These are phyloP conservation scores for Drosophila buzzatii DNA, from an alignment of 2,888 invertebrate species.

Conservation along the genomic window DNA sequence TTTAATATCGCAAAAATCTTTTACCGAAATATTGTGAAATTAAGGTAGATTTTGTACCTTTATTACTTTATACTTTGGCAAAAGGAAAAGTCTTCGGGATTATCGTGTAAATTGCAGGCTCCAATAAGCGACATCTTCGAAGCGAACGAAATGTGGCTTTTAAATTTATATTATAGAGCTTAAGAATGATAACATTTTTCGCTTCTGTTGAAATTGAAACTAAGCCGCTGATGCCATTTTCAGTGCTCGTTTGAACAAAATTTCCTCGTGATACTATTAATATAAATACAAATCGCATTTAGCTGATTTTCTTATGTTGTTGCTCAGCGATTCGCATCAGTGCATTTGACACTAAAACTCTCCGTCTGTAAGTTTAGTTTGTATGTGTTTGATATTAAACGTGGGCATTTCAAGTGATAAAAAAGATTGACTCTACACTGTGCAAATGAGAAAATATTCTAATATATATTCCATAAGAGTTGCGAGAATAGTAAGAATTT, in stretches of 20 bases:
- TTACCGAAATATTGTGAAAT: conserved; percentile 58
- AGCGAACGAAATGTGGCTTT: conserved; percentile 36
- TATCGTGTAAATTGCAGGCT: conserved; percentile 50
- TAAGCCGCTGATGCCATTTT: conserved; percentile 7
- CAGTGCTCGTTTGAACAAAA: not conserved
- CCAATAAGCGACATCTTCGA: conserved; percentile 38
- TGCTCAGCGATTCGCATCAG: conserved; percentile 6
- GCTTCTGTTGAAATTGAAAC: conserved; percentile 1
- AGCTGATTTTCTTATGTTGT: not conserved
- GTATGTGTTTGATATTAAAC: not conserved
- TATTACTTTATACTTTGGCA: conserved; percentile 43
- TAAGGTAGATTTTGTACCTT: conserved; percentile 56
- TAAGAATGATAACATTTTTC: conserved; percentile 20
- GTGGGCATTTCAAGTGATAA: too few relatives aligned
- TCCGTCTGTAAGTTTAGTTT: not conserved
- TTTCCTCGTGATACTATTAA: not conserved
- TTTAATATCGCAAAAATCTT: conserved; percentile 49
- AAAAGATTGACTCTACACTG: not conserved
- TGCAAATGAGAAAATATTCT: not conserved
- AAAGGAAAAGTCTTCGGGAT: conserved; percentile 54
- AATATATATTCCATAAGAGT: too few relatives aligned
- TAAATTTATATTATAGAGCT: conserved; percentile 31
- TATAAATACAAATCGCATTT: conserved; percentile 3
- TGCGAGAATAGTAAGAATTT: too few relatives aligned
- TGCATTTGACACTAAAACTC: conserved; percentile 1